These are phyloP conservation scores for Volucella zonaria DNA, from an alignment of 2,888 invertebrate genomes.

Conservation along the genomic window DNA sequence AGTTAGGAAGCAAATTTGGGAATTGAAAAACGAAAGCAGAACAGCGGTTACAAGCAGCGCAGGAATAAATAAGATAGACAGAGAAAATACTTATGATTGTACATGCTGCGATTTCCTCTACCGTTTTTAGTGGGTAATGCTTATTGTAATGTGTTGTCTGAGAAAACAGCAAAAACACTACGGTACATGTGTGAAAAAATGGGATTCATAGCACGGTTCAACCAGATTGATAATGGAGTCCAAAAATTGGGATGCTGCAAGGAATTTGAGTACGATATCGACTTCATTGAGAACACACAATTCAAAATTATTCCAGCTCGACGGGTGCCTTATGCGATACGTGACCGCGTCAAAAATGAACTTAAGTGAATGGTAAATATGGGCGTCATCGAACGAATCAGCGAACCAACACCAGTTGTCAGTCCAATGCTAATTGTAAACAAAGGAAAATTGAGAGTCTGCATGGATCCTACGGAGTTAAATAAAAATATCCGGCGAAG, in stretches of 20 bases:
- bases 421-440: conserved; percentile 48
- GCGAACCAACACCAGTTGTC: conserved; percentile 60
- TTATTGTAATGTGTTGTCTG: conserved; percentile 11
- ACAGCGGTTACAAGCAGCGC: too few species aligned
- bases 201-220: too few species aligned
- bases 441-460: background rate
- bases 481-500: too few species aligned
- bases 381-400: conserved; percentile 42
- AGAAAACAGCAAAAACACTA: background rate
- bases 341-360: conserved; percentile 47
- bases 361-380: conserved; percentile 39
- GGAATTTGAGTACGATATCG: conserved; percentile 51
- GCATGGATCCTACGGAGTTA: too few species aligned
- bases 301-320: conserved; percentile 48
- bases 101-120: too few species aligned
- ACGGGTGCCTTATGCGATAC: conserved; percentile 42
- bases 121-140: background rate
- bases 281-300: conserved; percentile 28
- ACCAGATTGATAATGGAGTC: too few species aligned
- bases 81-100: too few species aligned
- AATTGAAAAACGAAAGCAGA: too few species aligned
- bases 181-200: too few species aligned
- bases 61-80: too few species aligned
- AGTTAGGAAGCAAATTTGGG: background rate
- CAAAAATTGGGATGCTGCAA: conserved; percentile 49